phyloP scores from a whole-genome alignment of 2,888 invertebrate species.

The Salticus scenicus region DNA sequence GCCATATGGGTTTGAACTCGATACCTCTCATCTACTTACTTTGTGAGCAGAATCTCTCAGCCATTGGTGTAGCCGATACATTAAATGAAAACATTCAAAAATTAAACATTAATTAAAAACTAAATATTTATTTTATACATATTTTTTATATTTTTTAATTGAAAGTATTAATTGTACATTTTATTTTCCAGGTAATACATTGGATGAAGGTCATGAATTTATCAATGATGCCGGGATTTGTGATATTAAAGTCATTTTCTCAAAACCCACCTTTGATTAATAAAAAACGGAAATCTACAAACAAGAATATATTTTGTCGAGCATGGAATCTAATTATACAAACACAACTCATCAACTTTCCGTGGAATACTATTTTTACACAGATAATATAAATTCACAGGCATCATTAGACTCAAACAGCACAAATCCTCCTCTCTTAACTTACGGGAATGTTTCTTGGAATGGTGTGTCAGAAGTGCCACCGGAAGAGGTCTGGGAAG shows the following conservation, averaged over 20 bases:
- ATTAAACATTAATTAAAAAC: too few relatives aligned
- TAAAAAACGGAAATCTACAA: background rate
- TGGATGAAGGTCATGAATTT: too few relatives aligned
- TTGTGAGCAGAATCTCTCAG: too few relatives aligned
- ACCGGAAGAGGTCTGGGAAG: slow-evolving; percentile 18
- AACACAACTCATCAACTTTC: slow-evolving; percentile 41
- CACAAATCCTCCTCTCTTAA: slow-evolving; percentile 13
- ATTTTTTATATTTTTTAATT: too few relatives aligned
- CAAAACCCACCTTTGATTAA: background rate
- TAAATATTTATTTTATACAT: too few relatives aligned
- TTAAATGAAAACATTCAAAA: too few relatives aligned
- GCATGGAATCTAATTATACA: slow-evolving; percentile 59
- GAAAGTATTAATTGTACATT: too few relatives aligned
- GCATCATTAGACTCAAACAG: slow-evolving; percentile 1
- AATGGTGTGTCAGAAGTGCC: background rate
- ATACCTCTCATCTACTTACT: too few relatives aligned
- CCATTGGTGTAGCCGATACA: too few relatives aligned
- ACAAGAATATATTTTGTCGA: background rate
- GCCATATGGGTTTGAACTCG: too few relatives aligned
- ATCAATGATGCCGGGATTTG: background rate
- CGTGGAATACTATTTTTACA: slow-evolving; percentile 55
- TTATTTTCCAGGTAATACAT: too few relatives aligned
- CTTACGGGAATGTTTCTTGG: slow-evolving; percentile 38
- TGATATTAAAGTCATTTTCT: background rate
- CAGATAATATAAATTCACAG: slow-evolving; percentile 23